Base-by-base conservation (phyloP, 1,140 invertebrate species). In the Notospermus geniculatus region DNA sequence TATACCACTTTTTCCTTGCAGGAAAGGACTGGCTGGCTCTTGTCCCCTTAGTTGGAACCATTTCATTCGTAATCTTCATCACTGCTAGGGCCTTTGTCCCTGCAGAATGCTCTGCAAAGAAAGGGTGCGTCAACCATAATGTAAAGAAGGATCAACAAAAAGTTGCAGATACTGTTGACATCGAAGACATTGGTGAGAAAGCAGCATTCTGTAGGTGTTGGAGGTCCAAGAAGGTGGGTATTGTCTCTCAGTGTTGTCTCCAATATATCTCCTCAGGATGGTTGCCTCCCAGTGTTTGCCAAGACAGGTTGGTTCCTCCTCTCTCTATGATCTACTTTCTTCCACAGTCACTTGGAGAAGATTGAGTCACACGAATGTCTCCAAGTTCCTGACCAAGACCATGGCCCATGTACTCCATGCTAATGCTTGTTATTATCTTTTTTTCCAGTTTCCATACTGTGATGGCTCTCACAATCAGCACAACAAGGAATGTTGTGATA, bases 131-230 rank as follows among this genome's bases (percentile, higher is more conserved):
- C 4, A 80, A 80, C 59, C 58, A 65, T 13, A 65, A 68, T 30
- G 75, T 86, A 23, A 76, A 83, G 60, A 84, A 84, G 70, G 81
- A 84, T 46, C 70, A 70, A 29, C 78, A 86, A 13, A 97, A 98
- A 85, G 92, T 97, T 5, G 95, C 96, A 5, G 90, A 97, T 75
- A 84, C 87, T 64, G 81, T 94, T 68, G 93, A 97, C 76, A 91
- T 98, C 73, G 95, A 98, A 84, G 93, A 97, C 76, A 89, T 97
- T 39, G 88, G 89, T 9, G 91, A 95, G 23, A 95, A 95, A 76
- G 88, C 88, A 50, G 88, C 86, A 1, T 91, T 93, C 66, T 97
- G 95, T 75, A 87, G 95, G 56, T 98, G 95, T 80, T 98, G 95
- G 95, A 88, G 87, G 77, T 91, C 89, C 69, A 87, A 91, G 80